Percentiles rank a stretch among this genome's conserved stretches.
These are phyloP conservation scores for Psococerastis gibbosa DNA, from an alignment of 2,888 invertebrate genomes.

Conservation along the genomic window DNA sequence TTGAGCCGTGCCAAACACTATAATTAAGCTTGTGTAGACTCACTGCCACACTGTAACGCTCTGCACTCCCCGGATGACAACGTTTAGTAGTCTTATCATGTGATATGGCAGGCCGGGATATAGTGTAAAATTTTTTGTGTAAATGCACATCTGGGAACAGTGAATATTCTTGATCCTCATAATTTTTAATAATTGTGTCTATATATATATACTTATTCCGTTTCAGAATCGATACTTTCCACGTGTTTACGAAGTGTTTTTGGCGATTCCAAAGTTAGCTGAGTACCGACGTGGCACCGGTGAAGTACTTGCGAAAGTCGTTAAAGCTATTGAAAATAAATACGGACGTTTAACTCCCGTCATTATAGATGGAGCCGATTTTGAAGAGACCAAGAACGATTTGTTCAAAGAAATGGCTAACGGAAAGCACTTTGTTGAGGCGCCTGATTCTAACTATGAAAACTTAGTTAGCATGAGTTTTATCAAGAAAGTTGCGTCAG, in stretches of 20 bases:
- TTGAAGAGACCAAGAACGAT: slow-evolving; percentile 29
- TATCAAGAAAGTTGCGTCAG: background rate
- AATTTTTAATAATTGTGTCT: too few species aligned
- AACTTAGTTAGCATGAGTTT: slow-evolving; percentile 1
- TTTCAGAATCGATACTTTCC: slow-evolving; percentile 27
- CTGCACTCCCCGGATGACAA: too few species aligned
- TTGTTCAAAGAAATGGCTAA: slow-evolving; percentile 19
- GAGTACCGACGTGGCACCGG: slow-evolving; percentile 29
- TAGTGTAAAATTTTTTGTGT: too few species aligned
- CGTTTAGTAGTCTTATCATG: too few species aligned
- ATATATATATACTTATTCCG: too few species aligned
- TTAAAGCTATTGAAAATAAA: slow-evolving; percentile 52
- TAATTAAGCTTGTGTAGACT: too few species aligned
- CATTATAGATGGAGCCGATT: slow-evolving; percentile 46
- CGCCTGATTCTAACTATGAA: slow-evolving; percentile 6
- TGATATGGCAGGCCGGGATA: too few species aligned
- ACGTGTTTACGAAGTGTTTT: slow-evolving; percentile 38
- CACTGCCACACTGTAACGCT: too few species aligned
- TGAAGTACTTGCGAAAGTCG: slow-evolving; percentile 30
- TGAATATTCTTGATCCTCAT: too few species aligned
- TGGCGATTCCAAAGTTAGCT: slow-evolving; percentile 38
- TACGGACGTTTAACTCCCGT: slow-evolving; percentile 49
- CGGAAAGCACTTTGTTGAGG: slow-evolving; percentile 4
- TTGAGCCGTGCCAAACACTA: too few species aligned
- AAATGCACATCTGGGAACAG: too few species aligned